A percentile compares a stretch with the other conserved stretches of the same genome.
Conservation (phyloP, 1,140 invertebrate genomes). For the Bombus impatiens region DNA sequence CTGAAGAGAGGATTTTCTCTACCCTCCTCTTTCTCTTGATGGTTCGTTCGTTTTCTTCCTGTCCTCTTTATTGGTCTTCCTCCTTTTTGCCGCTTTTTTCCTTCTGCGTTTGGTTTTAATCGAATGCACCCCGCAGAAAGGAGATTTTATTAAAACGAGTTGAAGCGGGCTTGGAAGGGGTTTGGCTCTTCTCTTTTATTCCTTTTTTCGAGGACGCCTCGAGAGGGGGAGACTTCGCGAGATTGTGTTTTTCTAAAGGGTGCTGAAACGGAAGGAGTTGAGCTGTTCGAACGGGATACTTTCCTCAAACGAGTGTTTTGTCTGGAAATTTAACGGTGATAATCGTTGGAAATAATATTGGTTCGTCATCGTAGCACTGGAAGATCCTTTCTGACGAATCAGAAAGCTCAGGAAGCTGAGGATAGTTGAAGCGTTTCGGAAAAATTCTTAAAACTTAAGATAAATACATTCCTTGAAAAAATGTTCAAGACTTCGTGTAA, state of each 20-base stretch:
- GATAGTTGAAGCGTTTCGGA: not conserved
- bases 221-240: not conserved
- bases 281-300: not conserved
- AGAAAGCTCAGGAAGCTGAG: not conserved
- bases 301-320: not conserved
- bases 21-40: not conserved
- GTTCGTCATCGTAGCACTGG: not conserved
- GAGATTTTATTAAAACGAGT: conserved; percentile 51
- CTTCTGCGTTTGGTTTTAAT: conserved; percentile 36
- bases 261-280: not conserved
- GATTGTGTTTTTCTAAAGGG: conserved; percentile 8
- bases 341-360: not conserved
- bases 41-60: not conserved
- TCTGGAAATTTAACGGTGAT: not conserved
- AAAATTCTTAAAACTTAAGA: not conserved
- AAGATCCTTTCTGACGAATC: not conserved
- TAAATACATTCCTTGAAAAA: not conserved
- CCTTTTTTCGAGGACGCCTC: not conserved
- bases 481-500: too few species aligned
- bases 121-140: conserved; percentile 34
- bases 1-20: not conserved
- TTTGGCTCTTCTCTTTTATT: not conserved
- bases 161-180: not conserved
- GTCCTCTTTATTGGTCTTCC: not conserved
- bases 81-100: not conserved